phyloP scores from a whole-genome alignment of 1,140 invertebrate species.

The Pemphigus obesinymphae region DNA sequence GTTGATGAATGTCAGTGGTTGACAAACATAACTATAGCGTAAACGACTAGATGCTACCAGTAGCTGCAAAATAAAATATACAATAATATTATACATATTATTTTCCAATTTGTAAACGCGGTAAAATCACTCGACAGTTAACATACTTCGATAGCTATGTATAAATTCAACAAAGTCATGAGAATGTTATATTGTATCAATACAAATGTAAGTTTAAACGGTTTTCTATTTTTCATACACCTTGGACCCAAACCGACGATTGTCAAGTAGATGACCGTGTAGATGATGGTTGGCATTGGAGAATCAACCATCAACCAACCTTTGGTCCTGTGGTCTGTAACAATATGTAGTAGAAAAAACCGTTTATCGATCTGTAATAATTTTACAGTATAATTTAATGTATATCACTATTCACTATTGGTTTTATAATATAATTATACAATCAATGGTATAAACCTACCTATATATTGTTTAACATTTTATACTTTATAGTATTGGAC shows the following conservation, averaged over 20 bases:
- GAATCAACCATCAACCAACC: conserved; percentile 83
- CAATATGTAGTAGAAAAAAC: conserved; percentile 23
- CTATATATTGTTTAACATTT: not conserved
- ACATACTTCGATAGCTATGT: conserved; percentile 72
- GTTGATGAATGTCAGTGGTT: conserved; percentile 75
- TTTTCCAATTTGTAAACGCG: not conserved
- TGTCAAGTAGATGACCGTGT: conserved; percentile 69
- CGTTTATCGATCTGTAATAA: not conserved
- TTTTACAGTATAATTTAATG: no score
- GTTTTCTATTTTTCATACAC: conserved; percentile 74
- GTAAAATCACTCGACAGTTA: not conserved
- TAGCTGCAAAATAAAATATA: conserved; percentile 62
- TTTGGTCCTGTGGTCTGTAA: conserved; percentile 71
- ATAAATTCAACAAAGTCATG: conserved; percentile 80
- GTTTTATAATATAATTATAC: no score
- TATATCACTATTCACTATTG: no score
- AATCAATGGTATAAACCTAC: not conserved
- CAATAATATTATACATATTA: not conserved
- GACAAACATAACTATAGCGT: conserved; percentile 83
- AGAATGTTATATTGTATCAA: conserved; percentile 81
- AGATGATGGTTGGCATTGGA: conserved; percentile 64
- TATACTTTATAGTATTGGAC: no score
- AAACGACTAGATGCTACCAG: conserved; percentile 67
- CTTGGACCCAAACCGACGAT: conserved; percentile 77
- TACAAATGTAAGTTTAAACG: conserved; percentile 70